Evolutionary conservation across 2,888 invertebrate species (phyloP), one percentile per base, ranked within the genome.

Genomic region (Muscina levida): DNA sequence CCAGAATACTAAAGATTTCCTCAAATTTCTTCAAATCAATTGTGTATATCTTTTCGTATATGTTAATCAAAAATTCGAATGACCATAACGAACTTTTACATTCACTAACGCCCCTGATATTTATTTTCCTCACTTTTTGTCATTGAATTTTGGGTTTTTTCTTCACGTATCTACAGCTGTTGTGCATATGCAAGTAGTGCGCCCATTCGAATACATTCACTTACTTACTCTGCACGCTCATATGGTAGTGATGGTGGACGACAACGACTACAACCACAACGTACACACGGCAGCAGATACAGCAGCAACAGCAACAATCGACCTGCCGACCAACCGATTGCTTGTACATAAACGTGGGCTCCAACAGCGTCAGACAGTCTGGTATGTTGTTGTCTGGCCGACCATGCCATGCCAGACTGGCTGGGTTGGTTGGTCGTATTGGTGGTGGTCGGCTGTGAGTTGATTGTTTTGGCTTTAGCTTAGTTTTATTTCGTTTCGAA

Each of bases 321-420:
- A 1, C 22, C 8, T 42, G 37, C 51, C 42, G 2, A 42, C 8
- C n/a, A n/a, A n/a, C n/a, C n/a, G n/a, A n/a, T n/a, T n/a, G n/a
- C n/a, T n/a, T n/a, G n/a, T 42, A 53, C 31, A 65, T 44, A 74
- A 68, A 74, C 67, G 87, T 88, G 88, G 88, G 89, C 88, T 89
- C 88, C 89, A 88, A 89, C 88, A 89, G 89, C 88, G 89, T 88
- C 88, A 89, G 89, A 89, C 88, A 88, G 88, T 88, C 88, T 88
- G 89, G 89, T 86, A 87, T 88, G 88, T 85, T 74, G 88, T 85
- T 72, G 67, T 68, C 48, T 79, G 73, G 67, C 62, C 71, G 72
- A 24, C 53, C 22, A 44, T 76, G 53, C 53, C 22, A 44, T 10
- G n/a, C 44, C 51, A 51, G 42, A 57, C 76, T 75, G 71, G 66